Evolutionary conservation across 2,888 invertebrate species (phyloP).

Genomic region (Cheilosia scutellata): DNA sequence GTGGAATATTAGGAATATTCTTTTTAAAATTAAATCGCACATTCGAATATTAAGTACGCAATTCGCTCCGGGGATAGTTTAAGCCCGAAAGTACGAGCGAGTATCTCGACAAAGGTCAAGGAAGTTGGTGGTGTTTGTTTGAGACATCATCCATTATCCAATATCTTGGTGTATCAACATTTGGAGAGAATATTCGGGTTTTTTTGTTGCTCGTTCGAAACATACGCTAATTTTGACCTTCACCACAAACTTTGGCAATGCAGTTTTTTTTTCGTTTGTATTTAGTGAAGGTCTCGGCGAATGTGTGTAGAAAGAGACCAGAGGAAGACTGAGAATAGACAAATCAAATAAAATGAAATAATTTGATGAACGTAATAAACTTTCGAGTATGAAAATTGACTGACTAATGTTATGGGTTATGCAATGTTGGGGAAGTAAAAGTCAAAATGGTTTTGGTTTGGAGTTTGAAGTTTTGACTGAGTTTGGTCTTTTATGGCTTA

Average conservation of each 20-base stretch:
- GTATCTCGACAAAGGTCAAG: background rate
- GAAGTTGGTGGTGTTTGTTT: background rate
- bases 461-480: too few species aligned
- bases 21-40: background rate
- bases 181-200: background rate
- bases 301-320: background rate
- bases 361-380: too few species aligned
- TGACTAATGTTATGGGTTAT: too few species aligned
- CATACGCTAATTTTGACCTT: background rate
- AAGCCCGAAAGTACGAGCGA: background rate
- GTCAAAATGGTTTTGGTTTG: too few species aligned
- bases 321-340: background rate
- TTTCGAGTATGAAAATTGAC: too few species aligned
- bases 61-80: background rate
- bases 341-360: background rate
- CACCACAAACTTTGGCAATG: constrained; percentile 14
- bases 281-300: background rate
- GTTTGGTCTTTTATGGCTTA: too few species aligned
- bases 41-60: background rate
- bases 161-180: background rate
- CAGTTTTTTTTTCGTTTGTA: background rate
- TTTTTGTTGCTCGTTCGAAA: background rate
- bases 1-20: background rate
- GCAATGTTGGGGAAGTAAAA: too few species aligned
- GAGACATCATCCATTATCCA: background rate